Base-by-base conservation (phyloP, 2,113 vertebrate species). In the Prietella phreatophila region DNA sequence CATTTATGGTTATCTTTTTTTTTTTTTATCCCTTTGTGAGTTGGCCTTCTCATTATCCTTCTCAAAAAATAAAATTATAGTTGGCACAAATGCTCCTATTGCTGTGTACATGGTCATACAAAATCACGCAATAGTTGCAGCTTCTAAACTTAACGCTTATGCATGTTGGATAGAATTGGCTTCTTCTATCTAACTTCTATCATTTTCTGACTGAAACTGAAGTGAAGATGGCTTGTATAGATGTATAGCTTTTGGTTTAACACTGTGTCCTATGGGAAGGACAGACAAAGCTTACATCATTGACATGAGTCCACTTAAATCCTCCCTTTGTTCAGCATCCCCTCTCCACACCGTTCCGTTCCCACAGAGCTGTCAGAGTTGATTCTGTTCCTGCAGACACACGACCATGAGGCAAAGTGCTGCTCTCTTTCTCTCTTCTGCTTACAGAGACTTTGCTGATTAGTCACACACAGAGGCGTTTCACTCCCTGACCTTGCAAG, bases 381-480 rank as follows among this genome's bases (percentile, higher is more conserved):
- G 39, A 80, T 86, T 87, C 13, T 17, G 39, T 82, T 61, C 50
- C 75, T 78, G 20, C 55, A 76, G 85, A 83, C 50, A 69, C 82
- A 76, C 47, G 5, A 67, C 65, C 75, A 88, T 14, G 25, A 84
- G 79, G 15, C 56, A 76, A 80, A 80, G 67, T 56, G 69, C 84
- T 84, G 69, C n/a, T 78, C 56, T 84, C 58, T 65, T 84, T 84
- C 71, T 53, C n/a, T 58, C 3, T 83, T 56, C 25, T 82, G 63
- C 78, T 69, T 82, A 56, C 86, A 71, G 79, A 39, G 30, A 82
- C 86, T 56, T 25, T 85, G 47, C 42, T 84, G 83, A 69, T 84
- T 84, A 50, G 85, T 80, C 36, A 79, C 55, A 53, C 85, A 80
- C 85, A 80, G 76, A 80, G 80, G 67, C 58, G 85, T 86, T 86